These are phyloP conservation scores for Halocynthia aurantium DNA, from an alignment of 23 tunicate genomes.

Conservation along the genomic window DNA sequence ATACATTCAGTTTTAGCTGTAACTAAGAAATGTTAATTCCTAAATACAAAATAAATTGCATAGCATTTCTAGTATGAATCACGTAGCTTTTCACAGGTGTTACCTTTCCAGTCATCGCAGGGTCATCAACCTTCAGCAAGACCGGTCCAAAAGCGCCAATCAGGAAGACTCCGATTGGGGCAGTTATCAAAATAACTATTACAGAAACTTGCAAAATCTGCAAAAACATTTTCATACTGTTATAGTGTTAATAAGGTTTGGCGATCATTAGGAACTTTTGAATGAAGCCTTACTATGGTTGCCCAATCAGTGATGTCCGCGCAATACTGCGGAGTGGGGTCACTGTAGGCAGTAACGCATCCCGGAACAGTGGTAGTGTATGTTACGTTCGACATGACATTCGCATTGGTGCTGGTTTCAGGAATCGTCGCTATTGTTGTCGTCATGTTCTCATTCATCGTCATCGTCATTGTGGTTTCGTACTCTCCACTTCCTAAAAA, in stretches of 20 bases:
- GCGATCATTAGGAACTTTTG: background rate
- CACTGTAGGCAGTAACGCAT: constrained; percentile 2
- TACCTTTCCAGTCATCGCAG: constrained; percentile 11
- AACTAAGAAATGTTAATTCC: too few relatives aligned
- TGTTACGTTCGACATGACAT: background rate
- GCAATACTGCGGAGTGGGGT: constrained; percentile 12
- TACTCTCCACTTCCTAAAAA: too few relatives aligned
- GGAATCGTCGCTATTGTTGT: too few relatives aligned
- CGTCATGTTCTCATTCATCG: too few relatives aligned
- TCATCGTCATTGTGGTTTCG: too few relatives aligned
- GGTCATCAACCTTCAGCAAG: constrained; percentile 30
- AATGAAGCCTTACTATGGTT: constrained; percentile 13
- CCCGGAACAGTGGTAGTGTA: background rate
- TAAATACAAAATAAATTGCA: too few relatives aligned
- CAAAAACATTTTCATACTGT: constrained; percentile 4
- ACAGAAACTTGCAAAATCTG: constrained; percentile 74
- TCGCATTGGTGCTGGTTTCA: background rate
- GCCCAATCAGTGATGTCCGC: background rate
- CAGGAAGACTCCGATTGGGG: constrained; percentile 55
- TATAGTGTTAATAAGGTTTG: background rate
- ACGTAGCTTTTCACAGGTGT: background rate
- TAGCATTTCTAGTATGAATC: too few relatives aligned
- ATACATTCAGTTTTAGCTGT: too few relatives aligned
- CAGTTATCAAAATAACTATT: constrained; percentile 43
- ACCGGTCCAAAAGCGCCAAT: constrained; percentile 59